Percentiles rank a stretch among this genome's conserved stretches.
phyloP scores from a whole-genome alignment of 2,797 vertebrate species.

The Onychomys arenicola region DNA sequence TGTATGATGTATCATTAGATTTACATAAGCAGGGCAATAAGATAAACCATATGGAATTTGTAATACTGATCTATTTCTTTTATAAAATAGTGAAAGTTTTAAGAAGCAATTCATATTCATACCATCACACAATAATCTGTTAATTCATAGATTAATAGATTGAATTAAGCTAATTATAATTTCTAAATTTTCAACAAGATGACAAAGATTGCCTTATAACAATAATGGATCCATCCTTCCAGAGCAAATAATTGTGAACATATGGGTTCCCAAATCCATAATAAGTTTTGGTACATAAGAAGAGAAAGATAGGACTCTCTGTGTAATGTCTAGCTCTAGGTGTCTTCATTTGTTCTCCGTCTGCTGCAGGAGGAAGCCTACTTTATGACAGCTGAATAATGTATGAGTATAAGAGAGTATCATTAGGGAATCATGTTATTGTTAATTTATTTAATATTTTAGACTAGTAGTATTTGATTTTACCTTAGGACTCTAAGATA shows the following conservation, averaged over 20 bases:
- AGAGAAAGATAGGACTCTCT: not conserved
- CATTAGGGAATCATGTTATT: not conserved
- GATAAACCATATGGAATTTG: not conserved
- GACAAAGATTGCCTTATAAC: not conserved
- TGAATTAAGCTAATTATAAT: not conserved
- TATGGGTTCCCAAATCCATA: not conserved
- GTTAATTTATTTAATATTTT: not conserved
- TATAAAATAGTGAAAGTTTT: not conserved
- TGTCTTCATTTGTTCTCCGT: not conserved
- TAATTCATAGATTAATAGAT: not conserved
- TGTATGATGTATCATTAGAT: not conserved
- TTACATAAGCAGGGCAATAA: not conserved
- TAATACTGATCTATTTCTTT: not conserved
- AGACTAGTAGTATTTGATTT: not conserved
- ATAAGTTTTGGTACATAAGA: not conserved
- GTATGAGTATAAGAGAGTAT: not conserved
- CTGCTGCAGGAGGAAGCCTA: not conserved
- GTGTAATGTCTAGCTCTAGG: not conserved
- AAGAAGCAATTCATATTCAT: not conserved
- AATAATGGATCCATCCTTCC: not conserved
- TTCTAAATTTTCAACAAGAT: not conserved
- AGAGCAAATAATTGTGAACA: not conserved
- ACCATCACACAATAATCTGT: not conserved
- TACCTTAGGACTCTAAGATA: not conserved
- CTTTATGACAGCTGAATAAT: not conserved